Evolutionary conservation across 1,140 invertebrate species (phyloP), one percentile per base, ranked within the genome.

Genomic region (Tigriopus japonicus): DNA sequence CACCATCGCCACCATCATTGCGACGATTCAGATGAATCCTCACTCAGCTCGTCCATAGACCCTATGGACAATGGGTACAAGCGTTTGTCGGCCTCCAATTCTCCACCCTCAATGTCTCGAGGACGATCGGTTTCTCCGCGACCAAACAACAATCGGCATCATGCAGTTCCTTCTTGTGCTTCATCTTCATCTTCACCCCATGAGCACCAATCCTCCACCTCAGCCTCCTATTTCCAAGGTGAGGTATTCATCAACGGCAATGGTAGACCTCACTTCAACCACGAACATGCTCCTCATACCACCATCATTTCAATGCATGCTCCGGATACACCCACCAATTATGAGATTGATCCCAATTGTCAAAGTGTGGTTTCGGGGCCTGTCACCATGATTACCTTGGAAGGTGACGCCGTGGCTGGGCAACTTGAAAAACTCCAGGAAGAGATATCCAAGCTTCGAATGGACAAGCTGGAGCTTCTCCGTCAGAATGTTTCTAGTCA

Each of bases 351-450:
- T 21, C n/a, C n/a, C 45, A 49, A 21, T 49, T 17, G 45, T 21
- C 59, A 28, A 35, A 24, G 15, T n/a, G 23, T 55, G 17, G 28
- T 55, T 15, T 56, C 43, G 13, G 59, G 59, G 6, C 17, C 43
- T 53, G 59, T 61, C 17, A 61, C 59, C 43, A 61, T 53, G 49
- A 51, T 61, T 12, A n/a, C 59, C 15, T 7, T 61, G 21, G 59
- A 53, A 19, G 59, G 59, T 12, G 23, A 61, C 23, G 59, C 43
- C 7, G 59, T 61, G 52, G 49, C 42, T 54, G 35, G 19, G 14
- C 45, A 53, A 53, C 21, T 61, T 35, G 28, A 17, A n/a, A 61
- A 53, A 24, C 59, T 61, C 12, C 19, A 61, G n/a, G 21, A 61
- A 15, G 59, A 61, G 23, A 51, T 61, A 14, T 61, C 59, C 35